Percentiles rank a stretch among this genome's conserved stretches.
Evolutionary conservation across 23 tunicate species (phyloP).

Genomic region (Styela clava): DNA sequence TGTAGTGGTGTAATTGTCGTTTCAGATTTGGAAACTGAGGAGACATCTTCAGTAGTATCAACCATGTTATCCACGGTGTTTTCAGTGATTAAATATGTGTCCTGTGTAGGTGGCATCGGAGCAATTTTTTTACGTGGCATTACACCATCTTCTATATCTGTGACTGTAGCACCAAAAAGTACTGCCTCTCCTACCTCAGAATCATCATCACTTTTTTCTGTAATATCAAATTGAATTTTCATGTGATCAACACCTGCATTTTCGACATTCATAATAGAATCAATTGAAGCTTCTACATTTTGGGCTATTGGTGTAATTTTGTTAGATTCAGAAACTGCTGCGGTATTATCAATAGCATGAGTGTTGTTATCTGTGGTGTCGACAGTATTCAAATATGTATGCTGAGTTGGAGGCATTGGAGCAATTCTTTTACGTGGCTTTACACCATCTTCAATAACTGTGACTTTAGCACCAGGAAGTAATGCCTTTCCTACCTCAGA

Average conservation of each 20-base stretch:
- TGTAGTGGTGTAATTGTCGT: not conserved
- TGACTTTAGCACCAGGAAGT: too few species aligned
- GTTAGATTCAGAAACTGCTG: too few species aligned
- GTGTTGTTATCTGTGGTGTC: too few species aligned
- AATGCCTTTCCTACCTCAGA: not conserved
- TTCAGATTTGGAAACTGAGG: slow-evolving; percentile 4
- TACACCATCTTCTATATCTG: too few species aligned
- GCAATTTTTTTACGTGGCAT: slow-evolving; percentile 9
- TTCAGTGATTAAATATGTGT: not conserved
- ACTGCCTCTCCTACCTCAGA: not conserved
- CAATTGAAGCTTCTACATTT: too few species aligned
- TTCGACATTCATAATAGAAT: too few species aligned
- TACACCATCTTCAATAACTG: too few species aligned
- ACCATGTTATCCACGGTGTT: not conserved
- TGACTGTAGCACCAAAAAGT: too few species aligned
- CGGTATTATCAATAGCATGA: too few species aligned
- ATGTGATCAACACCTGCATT: too few species aligned
- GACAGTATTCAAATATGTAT: too few species aligned
- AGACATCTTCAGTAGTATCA: not conserved
- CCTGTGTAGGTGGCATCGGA: not conserved
- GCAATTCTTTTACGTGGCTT: slow-evolving; percentile 15
- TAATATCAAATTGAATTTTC: not conserved
- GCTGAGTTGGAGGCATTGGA: slow-evolving; percentile 18
- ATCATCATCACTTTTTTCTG: not conserved
- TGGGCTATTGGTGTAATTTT: too few species aligned